A percentile compares a stretch with the other conserved stretches of the same genome.
Conservation (phyloP, 1,140 invertebrate genomes). For the Drosophila grimshawi region DNA sequence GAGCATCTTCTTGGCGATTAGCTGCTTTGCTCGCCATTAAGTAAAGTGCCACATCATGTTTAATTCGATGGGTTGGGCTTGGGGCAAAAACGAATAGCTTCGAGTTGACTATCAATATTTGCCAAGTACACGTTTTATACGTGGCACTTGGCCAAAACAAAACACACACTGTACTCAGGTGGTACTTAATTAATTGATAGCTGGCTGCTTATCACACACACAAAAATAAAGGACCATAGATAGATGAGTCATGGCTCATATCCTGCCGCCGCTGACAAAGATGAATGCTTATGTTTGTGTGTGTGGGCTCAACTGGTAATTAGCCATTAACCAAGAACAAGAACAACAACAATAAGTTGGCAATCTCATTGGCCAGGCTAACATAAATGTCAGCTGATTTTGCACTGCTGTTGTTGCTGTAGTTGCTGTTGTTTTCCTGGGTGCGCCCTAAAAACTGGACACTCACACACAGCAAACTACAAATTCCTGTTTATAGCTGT, state of each 20-base stretch:
- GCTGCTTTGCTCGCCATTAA: slow-evolving; percentile 4
- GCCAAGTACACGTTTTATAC: slow-evolving; percentile 13
- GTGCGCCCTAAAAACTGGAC: slow-evolving; percentile 23
- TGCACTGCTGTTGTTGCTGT: neutral
- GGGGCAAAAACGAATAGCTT: slow-evolving; percentile 30
- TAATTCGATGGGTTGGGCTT: neutral
- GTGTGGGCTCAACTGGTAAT: slow-evolving; percentile 49
- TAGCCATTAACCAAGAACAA: slow-evolving; percentile 25
- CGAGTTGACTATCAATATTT: slow-evolving; percentile 44
- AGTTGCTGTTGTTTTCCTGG: slow-evolving; percentile 6
- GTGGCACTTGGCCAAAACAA: slow-evolving; percentile 15
- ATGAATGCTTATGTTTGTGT: slow-evolving; percentile 58
- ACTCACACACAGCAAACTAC: neutral
- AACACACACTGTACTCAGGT: slow-evolving; percentile 14
- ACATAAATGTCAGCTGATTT: slow-evolving; percentile 12
- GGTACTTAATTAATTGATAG: slow-evolving; percentile 45
- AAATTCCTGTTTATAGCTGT: slow-evolving; percentile 71
- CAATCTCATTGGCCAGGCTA: slow-evolving; percentile 6
- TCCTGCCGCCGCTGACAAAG: slow-evolving; percentile 58
- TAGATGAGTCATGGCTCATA: slow-evolving; percentile 32
- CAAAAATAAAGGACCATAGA: neutral
- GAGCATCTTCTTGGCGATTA: neutral
- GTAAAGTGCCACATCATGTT: slow-evolving; percentile 38
- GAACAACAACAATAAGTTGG: slow-evolving; percentile 22
- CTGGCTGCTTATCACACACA: slow-evolving; percentile 21